phyloP scores from a whole-genome alignment of 1,140 invertebrate genomes.

The Oryctes rhinoceros region DNA sequence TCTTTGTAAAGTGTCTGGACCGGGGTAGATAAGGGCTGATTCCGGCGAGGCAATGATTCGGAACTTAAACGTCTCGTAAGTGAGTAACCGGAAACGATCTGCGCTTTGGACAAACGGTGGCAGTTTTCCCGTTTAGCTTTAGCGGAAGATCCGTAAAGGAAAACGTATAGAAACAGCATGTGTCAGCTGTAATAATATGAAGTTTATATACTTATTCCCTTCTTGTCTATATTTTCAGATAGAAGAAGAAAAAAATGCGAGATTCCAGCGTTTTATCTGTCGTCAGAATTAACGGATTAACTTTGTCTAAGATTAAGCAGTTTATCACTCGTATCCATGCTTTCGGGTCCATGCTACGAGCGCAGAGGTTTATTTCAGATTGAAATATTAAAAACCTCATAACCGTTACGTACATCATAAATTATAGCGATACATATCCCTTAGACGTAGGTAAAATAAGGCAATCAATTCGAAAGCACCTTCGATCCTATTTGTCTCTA shows the following conservation, averaged over 20 bases:
- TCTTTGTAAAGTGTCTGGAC: slow-evolving; percentile 41
- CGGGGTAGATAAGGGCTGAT: slow-evolving; percentile 30
- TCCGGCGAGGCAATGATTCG: slow-evolving; percentile 17
- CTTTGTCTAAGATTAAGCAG: no score
- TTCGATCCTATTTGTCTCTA: background rate
- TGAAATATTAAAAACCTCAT: background rate
- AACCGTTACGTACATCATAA: background rate
- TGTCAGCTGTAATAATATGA: background rate
- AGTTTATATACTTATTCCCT: background rate
- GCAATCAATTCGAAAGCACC: background rate
- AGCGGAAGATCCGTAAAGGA: background rate
- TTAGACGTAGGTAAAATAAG: background rate
- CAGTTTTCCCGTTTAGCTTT: background rate
- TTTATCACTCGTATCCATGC: no score
- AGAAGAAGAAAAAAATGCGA: no score
- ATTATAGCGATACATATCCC: no score
- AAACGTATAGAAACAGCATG: background rate
- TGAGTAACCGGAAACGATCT: slow-evolving; percentile 1
- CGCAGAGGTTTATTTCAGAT: background rate
- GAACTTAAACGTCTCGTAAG: slow-evolving; percentile 33
- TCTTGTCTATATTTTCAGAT: no score
- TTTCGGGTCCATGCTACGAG: no score
- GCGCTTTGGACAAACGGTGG: background rate
- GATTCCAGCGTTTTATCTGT: no score
- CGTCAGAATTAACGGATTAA: no score